A percentile compares a stretch with the other conserved stretches of the same genome.
These are phyloP conservation scores for Rhaphigaster nebulosa DNA, from an alignment of 2,888 invertebrate genomes.

Conservation along the genomic window DNA sequence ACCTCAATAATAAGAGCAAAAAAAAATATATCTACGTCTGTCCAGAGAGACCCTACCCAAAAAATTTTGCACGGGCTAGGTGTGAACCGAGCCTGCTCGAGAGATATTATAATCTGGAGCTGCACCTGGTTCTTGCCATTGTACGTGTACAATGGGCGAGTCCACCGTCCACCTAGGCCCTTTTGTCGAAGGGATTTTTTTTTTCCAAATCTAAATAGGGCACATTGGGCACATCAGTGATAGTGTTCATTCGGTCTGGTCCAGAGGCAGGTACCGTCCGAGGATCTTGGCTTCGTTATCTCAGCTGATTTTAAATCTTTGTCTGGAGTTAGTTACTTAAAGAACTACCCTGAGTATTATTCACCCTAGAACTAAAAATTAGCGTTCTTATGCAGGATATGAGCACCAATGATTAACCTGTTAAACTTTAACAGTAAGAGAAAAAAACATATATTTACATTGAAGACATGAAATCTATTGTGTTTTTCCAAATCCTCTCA, in stretches of 20 bases:
- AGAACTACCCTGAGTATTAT: background rate
- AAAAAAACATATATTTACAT: too few species aligned
- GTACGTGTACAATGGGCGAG: background rate
- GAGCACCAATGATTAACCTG: too few species aligned
- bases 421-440: too few species aligned
- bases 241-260: constrained; percentile 38
- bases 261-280: constrained; percentile 25
- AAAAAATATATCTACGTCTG: background rate
- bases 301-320: background rate
- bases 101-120: constrained; percentile 35
- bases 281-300: background rate
- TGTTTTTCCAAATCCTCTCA: too few species aligned
- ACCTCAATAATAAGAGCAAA: background rate
- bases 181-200: background rate
- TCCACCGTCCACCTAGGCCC: constrained; percentile 16
- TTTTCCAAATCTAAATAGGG: constrained; percentile 35
- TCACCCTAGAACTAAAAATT: too few species aligned
- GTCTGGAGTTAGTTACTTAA: background rate
- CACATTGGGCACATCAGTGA: constrained; percentile 20
- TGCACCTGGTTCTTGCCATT: constrained; percentile 36
- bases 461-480: too few species aligned
- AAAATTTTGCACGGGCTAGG: constrained; percentile 50
- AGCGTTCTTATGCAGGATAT: too few species aligned
- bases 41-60: background rate
- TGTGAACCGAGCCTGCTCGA: background rate